These are phyloP conservation scores for Cheiracanthium punctorium DNA, from an alignment of 2,888 invertebrate species.

Conservation along the genomic window DNA sequence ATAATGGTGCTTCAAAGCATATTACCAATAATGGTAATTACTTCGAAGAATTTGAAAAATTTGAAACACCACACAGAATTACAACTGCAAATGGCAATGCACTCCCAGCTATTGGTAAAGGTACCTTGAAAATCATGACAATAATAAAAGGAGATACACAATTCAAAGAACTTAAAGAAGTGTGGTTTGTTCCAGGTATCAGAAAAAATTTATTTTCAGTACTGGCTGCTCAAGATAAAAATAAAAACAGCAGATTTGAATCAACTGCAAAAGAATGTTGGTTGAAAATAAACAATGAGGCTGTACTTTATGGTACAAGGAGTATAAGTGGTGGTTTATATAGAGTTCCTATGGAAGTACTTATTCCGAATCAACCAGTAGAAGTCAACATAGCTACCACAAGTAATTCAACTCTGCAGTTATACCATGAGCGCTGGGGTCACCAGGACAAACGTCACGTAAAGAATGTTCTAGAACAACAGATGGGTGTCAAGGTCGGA, in stretches of 20 bases:
- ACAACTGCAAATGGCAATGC: too few relatives aligned
- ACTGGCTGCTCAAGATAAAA: slow-evolving; percentile 32
- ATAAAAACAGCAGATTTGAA: slow-evolving; percentile 23
- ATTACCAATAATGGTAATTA: too few relatives aligned
- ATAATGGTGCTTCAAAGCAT: too few relatives aligned
- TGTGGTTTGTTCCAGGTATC: slow-evolving; percentile 49
- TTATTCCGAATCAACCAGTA: slow-evolving; percentile 1
- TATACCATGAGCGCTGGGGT: slow-evolving; percentile 21
- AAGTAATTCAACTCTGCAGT: neutral
- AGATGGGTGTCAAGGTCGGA: neutral
- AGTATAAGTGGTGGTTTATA: slow-evolving; percentile 8
- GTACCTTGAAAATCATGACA: slow-evolving; percentile 20
- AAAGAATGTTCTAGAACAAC: neutral
- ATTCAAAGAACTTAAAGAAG: slow-evolving; percentile 26
- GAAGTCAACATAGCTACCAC: neutral
- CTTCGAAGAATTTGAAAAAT: too few relatives aligned
- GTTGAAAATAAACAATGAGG: slow-evolving; percentile 12
- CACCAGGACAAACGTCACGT: slow-evolving; percentile 29
- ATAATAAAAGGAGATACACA: neutral
- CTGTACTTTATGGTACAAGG: slow-evolving; percentile 23
- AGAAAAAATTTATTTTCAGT: slow-evolving; percentile 30
- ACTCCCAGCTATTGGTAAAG: slow-evolving; percentile 20
- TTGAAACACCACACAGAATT: too few relatives aligned
- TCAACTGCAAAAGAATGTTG: slow-evolving; percentile 27
- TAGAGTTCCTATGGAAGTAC: slow-evolving; percentile 17